Percentiles rank a stretch among this genome's conserved stretches.
These are phyloP conservation scores for Clarias magur DNA, from an alignment of 2,113 vertebrate genomes.

Conservation along the genomic window DNA sequence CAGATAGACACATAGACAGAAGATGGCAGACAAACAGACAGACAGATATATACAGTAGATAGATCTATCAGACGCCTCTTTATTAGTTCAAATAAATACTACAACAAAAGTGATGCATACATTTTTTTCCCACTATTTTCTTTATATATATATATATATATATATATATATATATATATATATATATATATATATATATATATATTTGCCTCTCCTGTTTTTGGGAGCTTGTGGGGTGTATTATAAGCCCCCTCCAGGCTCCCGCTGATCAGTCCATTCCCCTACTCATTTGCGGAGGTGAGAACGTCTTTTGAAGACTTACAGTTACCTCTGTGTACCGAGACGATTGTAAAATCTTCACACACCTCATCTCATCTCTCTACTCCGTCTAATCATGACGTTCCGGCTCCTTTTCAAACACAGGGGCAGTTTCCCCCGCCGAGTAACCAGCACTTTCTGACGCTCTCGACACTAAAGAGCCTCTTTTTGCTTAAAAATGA, in stretches of 20 bases:
- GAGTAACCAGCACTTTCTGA: slow-evolving; percentile 30
- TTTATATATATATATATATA: too few species aligned
- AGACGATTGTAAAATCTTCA: neutral
- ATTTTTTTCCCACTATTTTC: neutral
- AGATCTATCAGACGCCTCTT: neutral
- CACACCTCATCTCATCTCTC: slow-evolving; percentile 23
- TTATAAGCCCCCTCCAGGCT: neutral
- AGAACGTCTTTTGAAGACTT: slow-evolving; percentile 17
- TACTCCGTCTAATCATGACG: slow-evolving; percentile 27
- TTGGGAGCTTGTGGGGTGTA: too few species aligned
- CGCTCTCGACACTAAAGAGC: slow-evolving; percentile 25
- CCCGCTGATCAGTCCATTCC: neutral
- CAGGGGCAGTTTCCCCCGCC: neutral
- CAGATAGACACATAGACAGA: too few species aligned
- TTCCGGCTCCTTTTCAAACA: slow-evolving; percentile 13
- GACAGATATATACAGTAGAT: neutral
- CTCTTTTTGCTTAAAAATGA: neutral
- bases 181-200: neutral
- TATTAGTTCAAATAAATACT: neutral
- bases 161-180: neutral
- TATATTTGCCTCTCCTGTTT: neutral
- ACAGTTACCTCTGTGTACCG: neutral
- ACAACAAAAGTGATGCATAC: neutral
- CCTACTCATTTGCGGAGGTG: neutral
- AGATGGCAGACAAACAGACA: too few species aligned